These are phyloP conservation scores for Axinella damicornis DNA, from an alignment of 37 sponge, comb jelly and placozoan genomes.

Conservation along the genomic window DNA sequence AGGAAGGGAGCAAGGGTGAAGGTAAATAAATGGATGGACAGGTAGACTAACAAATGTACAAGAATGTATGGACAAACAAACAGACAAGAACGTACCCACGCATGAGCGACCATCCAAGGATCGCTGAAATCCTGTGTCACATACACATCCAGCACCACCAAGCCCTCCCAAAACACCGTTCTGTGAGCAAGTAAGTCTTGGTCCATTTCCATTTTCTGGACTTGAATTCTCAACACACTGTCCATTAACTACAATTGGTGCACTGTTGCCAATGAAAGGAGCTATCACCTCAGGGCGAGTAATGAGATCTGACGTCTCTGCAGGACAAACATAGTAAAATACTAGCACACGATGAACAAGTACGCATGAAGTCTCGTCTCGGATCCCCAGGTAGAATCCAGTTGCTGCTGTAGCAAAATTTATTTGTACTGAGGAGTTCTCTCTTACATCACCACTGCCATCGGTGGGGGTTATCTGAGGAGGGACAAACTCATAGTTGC, in stretches of 20 bases:
- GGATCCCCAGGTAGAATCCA: slow-evolving; percentile 44
- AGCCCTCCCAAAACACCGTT: slow-evolving; percentile 30
- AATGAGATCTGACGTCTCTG: slow-evolving; percentile 9
- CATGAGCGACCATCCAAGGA: slow-evolving; percentile 1
- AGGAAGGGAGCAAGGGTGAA: no score
- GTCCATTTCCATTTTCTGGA: slow-evolving; percentile 1
- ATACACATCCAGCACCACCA: slow-evolving; percentile 8
- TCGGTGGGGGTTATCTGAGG: neutral
- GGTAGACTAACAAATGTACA: no score
- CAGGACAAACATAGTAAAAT: slow-evolving; percentile 61
- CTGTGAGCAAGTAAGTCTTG: slow-evolving; percentile 1
- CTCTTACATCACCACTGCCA: neutral
- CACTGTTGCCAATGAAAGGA: slow-evolving; percentile 1
- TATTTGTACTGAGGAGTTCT: neutral
- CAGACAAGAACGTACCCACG: neutral
- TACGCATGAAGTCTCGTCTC: slow-evolving; percentile 42
- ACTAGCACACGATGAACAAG: slow-evolving; percentile 33
- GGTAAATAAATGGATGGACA: no score
- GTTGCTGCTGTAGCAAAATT: slow-evolving; percentile 2
- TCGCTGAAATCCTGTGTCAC: neutral
- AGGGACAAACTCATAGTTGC: no score
- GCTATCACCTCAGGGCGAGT: slow-evolving; percentile 38
- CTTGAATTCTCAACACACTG: slow-evolving; percentile 24
- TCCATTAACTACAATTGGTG: slow-evolving; percentile 1
- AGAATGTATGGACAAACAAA: no score